Evolutionary conservation across 2,797 vertebrate genomes (phyloP).

Genomic region (Sparus aurata): DNA sequence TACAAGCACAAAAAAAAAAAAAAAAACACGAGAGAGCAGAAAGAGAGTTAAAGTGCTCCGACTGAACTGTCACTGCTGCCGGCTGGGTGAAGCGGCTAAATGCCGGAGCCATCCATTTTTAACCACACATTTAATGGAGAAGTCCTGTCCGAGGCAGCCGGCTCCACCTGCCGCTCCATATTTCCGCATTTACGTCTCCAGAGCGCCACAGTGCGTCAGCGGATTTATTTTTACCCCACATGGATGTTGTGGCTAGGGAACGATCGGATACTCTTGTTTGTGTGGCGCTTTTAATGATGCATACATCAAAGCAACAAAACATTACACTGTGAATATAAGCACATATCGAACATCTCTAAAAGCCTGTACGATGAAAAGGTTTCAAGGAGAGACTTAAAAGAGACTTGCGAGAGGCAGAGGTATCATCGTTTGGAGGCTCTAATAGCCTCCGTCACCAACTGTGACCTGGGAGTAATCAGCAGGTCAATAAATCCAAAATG

Average conservation of each 20-base stretch:
- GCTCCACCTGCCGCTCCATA: slow-evolving; percentile 22
- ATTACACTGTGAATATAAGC: neutral
- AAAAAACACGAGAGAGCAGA: slow-evolving; percentile 37
- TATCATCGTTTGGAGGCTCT: too few species aligned
- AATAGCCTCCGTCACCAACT: too few species aligned
- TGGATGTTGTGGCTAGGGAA: slow-evolving; percentile 8
- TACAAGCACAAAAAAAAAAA: slow-evolving; percentile 7
- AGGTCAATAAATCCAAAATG: too few species aligned
- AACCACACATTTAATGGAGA: slow-evolving; percentile 74
- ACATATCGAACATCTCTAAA: too few species aligned
- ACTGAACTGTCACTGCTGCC: slow-evolving; percentile 20
- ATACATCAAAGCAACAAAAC: neutral
- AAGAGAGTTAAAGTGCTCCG: slow-evolving; percentile 60
- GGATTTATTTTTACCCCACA: slow-evolving; percentile 40
- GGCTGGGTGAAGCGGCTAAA: slow-evolving; percentile 36
- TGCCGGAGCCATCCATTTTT: slow-evolving; percentile 73
- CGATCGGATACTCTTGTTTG: slow-evolving; percentile 11
- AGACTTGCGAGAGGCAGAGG: too few species aligned
- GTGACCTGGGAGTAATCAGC: too few species aligned
- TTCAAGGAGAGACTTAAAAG: too few species aligned
- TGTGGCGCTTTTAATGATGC: neutral
- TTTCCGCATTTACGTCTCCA: slow-evolving; percentile 21
- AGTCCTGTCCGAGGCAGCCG: slow-evolving; percentile 46
- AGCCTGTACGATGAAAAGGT: too few species aligned
- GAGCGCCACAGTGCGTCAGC: neutral